phyloP scores from a whole-genome alignment of 2,888 invertebrate species.

The Netelia virgata region DNA sequence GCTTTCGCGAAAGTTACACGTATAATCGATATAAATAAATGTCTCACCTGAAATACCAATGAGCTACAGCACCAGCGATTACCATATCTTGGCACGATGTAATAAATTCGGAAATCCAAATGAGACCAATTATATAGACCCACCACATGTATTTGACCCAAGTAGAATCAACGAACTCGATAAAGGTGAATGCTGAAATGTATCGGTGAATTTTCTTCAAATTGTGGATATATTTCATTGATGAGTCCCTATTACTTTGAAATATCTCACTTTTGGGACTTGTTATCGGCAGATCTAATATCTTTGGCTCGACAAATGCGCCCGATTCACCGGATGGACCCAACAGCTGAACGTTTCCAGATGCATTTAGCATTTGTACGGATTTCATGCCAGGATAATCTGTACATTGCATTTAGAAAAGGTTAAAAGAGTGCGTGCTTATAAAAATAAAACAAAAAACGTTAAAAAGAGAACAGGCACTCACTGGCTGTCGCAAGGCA shows the following conservation, averaged over 20 bases:
- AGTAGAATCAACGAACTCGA: constrained; percentile 91
- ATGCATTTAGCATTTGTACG: constrained; percentile 69
- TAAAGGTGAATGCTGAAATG: constrained; percentile 87
- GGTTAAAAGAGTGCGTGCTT: constrained; percentile 7
- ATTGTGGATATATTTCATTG: constrained; percentile 17
- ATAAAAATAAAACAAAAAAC: constrained; percentile 2
- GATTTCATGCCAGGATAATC: constrained; percentile 84
- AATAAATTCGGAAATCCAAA: constrained; percentile 98
- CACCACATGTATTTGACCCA: constrained; percentile 98
- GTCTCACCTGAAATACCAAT: constrained; percentile 95
- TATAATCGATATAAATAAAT: constrained; percentile 10
- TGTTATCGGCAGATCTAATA: constrained; percentile 75
- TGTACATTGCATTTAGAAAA: constrained; percentile 58
- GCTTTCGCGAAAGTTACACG: not conserved
- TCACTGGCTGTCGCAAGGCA: constrained; percentile 94
- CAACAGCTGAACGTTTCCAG: constrained; percentile 70
- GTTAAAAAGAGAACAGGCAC: constrained; percentile 79
- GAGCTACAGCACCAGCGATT: constrained; percentile 96
- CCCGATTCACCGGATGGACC: constrained; percentile 73
- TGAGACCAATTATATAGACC: constrained; percentile 92
- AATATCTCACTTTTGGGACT: constrained; percentile 80
- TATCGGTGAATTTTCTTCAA: constrained; percentile 9
- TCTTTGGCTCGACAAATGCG: constrained; percentile 73
- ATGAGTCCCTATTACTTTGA: not conserved
- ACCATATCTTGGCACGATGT: constrained; percentile 98